Base-by-base conservation (phyloP, 1,140 invertebrate genomes). In the Leptoteleia sp. region DNA sequence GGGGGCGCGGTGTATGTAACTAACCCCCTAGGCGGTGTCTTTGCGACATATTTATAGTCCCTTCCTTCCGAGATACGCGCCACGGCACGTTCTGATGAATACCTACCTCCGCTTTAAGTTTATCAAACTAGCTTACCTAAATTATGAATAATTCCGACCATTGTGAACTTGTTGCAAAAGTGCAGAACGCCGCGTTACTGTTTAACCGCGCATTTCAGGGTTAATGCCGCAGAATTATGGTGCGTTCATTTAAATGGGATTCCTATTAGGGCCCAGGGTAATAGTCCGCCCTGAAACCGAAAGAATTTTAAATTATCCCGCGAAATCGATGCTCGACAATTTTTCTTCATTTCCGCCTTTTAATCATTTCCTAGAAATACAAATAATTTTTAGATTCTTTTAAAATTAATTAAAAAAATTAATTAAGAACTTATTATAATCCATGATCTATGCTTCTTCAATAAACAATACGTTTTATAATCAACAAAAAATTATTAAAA, bases 21-120 rank as follows among this genome's bases (percentile, higher is more conserved):
- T 81, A 83, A 83, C 77, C 82, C 82, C 67, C 59, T 50, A 25
- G 64, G 67, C 68, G 82, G 79, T 82, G 79, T 82, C 81, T 83
- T 84, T 78, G 72, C 79, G 82, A 86, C 73, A 82, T 87, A 86
- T 87, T 86, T 87, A 87, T 87, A 84, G 82, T 82, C 68, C 67
- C 80, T 84, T 83, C 81, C 85, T 85, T 86, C 81, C 84, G 61
- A 76, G 70, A 68, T 81, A 67, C 75, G 79, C 65, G 73, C 27
- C 67, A 70, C 65, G 37, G 42, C 65, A 42, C 64, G 78, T 76
- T 75, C 70, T 81, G 83, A 84, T 84, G 80, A 85, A 85, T 82
- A 80, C 83, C 72, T 62, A 80, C 82, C 82, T 81, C 72, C 71
- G 64, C 65, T 83, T 81, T 67, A 80, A 84, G 82, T 83, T 85